Evolutionary conservation across 1,140 invertebrate species (phyloP).

Genomic region (Hyles euphorbiae): DNA sequence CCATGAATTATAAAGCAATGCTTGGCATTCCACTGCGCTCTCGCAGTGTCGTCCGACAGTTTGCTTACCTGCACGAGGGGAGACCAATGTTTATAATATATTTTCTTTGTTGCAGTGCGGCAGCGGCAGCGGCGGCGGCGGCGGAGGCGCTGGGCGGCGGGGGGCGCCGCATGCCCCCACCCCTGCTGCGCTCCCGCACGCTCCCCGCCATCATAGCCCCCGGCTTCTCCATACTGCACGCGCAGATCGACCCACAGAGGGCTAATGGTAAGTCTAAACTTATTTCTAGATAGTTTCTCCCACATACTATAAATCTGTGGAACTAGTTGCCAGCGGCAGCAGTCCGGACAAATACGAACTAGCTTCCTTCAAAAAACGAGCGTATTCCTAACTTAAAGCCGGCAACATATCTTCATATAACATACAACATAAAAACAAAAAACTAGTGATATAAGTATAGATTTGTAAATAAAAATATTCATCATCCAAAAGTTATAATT

Average conservation of each 20-base stretch:
- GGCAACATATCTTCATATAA: too few species aligned
- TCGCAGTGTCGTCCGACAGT: too few species aligned
- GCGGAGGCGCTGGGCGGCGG: slow-evolving; percentile 40
- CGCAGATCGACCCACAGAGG: slow-evolving; percentile 81
- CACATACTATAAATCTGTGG: not conserved
- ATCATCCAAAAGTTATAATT: too few species aligned
- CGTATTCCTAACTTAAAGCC: too few species aligned
- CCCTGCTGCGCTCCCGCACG: slow-evolving; percentile 88
- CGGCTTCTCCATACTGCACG: slow-evolving; percentile 88
- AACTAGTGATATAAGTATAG: too few species aligned
- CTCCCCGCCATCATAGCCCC: slow-evolving; percentile 93
- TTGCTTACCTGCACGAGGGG: too few species aligned
- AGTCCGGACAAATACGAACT: not conserved
- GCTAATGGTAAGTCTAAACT: slow-evolving; percentile 56
- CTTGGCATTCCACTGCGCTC: too few species aligned
- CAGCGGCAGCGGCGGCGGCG: slow-evolving; percentile 48
- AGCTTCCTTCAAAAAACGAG: too few species aligned
- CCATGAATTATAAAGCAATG: too few species aligned
- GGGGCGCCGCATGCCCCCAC: slow-evolving; percentile 72
- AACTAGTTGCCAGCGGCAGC: not conserved
- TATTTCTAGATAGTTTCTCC: not conserved
- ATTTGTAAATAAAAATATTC: too few species aligned
- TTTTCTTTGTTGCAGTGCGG: slow-evolving; percentile 34
- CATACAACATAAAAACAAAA: too few species aligned
- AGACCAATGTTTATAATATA: too few species aligned